Conservation (phyloP, 2,888 invertebrate species). For the Drosophila nigricruria region DNA sequence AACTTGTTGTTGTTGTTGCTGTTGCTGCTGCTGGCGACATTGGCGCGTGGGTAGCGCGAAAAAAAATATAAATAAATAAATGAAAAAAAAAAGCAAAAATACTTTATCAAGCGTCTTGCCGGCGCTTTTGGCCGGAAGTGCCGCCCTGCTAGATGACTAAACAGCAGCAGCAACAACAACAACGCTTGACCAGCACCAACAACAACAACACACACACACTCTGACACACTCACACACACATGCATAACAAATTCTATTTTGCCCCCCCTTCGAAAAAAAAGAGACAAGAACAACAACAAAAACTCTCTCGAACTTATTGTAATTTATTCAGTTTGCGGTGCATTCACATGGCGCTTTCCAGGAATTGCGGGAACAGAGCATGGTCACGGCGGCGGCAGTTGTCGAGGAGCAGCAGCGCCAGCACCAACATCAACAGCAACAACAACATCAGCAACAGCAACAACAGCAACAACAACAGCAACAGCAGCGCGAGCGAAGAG, state of each 20-base stretch:
- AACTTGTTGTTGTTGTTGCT: constrained; percentile 18
- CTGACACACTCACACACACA: background rate
- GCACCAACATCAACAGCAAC: constrained; percentile 62
- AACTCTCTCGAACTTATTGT: constrained; percentile 80
- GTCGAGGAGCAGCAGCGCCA: constrained; percentile 88
- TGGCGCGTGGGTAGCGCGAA: constrained; percentile 58
- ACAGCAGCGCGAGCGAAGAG: constrained; percentile 90
- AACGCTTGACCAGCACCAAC: constrained; percentile 8
- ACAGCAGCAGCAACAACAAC: constrained; percentile 14
- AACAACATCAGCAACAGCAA: constrained; percentile 88
- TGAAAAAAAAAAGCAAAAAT: constrained; percentile 30
- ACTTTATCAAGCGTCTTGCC: constrained; percentile 65
- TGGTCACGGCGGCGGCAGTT: constrained; percentile 86
- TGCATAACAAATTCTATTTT: constrained; percentile 25
- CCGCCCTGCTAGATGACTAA: constrained; percentile 53
- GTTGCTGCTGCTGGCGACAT: constrained; percentile 15
- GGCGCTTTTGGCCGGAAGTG: constrained; percentile 68
- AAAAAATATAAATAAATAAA: constrained; percentile 23
- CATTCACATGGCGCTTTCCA: constrained; percentile 86
- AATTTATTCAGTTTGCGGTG: constrained; percentile 85
- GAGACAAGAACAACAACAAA: constrained; percentile 38
- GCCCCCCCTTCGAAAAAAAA: constrained; percentile 8
- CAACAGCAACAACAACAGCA: constrained; percentile 88
- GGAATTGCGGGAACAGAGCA: constrained; percentile 94
- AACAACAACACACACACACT: constrained; percentile 11